These are phyloP conservation scores for Laterallus jamaicensis DNA, from an alignment of 2,113 vertebrate species.

Conservation along the genomic window DNA sequence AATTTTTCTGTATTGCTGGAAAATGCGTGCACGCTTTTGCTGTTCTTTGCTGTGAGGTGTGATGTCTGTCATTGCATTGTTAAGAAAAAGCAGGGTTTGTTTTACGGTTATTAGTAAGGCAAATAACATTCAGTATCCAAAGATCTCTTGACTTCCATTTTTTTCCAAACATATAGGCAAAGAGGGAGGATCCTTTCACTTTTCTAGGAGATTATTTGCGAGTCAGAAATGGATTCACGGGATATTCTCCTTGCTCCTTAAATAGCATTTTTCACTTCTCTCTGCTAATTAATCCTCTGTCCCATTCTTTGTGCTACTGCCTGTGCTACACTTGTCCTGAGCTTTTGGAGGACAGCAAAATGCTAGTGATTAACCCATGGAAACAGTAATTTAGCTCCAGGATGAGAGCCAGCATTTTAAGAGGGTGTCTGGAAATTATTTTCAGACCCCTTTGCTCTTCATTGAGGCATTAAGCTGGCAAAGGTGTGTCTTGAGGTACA, in stretches of 20 bases:
- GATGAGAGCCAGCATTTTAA: constrained; percentile 10
- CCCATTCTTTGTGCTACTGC: constrained; percentile 48
- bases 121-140: neutral
- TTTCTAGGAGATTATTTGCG: neutral
- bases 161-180: constrained; percentile 2
- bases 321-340: constrained; percentile 27
- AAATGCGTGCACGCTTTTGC: neutral
- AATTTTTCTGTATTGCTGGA: neutral
- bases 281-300: constrained; percentile 53
- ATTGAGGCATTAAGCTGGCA: neutral
- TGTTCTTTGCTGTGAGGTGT: constrained; percentile 9
- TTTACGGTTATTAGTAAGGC: neutral
- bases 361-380: constrained; percentile 26
- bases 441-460: neutral
- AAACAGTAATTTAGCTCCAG: constrained; percentile 55
- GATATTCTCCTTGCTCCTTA: constrained; percentile 30
- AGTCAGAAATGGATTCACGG: constrained; percentile 11
- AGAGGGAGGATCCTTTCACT: neutral
- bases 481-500: neutral
- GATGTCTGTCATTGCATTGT: neutral
- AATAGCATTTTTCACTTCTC: constrained; percentile 42
- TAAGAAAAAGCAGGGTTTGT: neutral
- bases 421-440: neutral
- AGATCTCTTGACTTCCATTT: neutral
- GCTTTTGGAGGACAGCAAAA: constrained; percentile 34